Conservation (phyloP, 2,113 vertebrate genomes). For the Aphelocoma coerulescens region DNA sequence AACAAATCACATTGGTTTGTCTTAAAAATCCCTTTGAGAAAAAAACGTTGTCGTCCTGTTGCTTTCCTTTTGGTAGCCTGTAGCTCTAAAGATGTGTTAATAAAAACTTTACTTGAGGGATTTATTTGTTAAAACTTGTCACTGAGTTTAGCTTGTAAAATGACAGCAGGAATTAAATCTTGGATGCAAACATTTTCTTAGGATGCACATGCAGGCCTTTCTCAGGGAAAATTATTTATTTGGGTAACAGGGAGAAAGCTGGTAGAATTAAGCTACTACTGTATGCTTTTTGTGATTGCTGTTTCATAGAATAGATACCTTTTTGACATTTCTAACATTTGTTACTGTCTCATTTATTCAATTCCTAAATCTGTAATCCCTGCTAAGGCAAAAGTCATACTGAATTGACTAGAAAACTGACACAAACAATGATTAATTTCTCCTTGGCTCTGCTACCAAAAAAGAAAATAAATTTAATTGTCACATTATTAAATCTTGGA, state of each 20-base stretch:
- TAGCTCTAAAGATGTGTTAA: background rate
- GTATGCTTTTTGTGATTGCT: background rate
- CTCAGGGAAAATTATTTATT: background rate
- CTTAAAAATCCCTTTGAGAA: background rate
- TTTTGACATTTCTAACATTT: background rate
- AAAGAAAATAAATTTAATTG: background rate
- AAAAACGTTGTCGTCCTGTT: background rate
- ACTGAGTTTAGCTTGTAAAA: background rate
- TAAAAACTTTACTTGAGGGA: background rate
- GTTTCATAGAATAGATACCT: background rate
- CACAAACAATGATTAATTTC: background rate
- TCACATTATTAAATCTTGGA: conserved; percentile 16
- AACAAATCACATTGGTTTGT: background rate
- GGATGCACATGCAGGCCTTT: background rate
- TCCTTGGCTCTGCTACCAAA: background rate
- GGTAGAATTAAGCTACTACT: background rate
- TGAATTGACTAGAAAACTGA: background rate
- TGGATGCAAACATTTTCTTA: background rate
- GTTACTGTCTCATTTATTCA: background rate
- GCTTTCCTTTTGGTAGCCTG: background rate
- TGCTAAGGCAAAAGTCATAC: background rate
- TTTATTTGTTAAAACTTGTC: background rate
- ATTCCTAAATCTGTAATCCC: background rate
- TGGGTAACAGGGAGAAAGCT: background rate
- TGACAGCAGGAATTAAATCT: background rate